Evolutionary conservation across 1,140 invertebrate species (phyloP).

Genomic region (Nasonia longicornis): DNA sequence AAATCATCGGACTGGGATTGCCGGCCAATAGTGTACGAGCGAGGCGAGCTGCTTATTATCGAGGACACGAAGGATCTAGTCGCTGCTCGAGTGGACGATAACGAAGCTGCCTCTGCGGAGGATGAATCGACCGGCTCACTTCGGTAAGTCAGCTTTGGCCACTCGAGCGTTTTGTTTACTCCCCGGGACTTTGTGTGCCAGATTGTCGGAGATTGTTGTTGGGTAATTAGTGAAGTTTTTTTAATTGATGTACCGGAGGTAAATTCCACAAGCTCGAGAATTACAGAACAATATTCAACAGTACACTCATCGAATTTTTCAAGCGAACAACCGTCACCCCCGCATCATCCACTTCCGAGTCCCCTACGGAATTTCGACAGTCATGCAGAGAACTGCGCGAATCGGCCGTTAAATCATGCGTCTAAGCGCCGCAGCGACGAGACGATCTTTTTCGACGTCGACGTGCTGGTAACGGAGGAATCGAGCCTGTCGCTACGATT

Average conservation of each 20-base stretch:
- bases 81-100: slow-evolving; percentile 13
- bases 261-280: no score
- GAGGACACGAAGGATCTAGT: background rate
- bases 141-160: background rate
- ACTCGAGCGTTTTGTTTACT: background rate
- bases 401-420: background rate
- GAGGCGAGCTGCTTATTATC: slow-evolving; percentile 10
- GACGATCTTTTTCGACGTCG: background rate
- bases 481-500: background rate
- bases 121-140: background rate
- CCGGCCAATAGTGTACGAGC: background rate
- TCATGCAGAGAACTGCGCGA: background rate
- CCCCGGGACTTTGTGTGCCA: no score
- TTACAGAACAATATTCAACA: no score
- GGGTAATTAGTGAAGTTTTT: no score
- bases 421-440: background rate
- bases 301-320: background rate
- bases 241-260: no score
- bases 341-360: background rate
- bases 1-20: background rate
- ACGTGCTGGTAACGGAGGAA: background rate
- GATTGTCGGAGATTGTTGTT: no score
- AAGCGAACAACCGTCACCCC: background rate
- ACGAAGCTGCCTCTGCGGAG: background rate
- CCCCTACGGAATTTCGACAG: background rate